Evolutionary conservation across 1,140 invertebrate genomes (phyloP).

Genomic region (Wasmannia auropunctata): DNA sequence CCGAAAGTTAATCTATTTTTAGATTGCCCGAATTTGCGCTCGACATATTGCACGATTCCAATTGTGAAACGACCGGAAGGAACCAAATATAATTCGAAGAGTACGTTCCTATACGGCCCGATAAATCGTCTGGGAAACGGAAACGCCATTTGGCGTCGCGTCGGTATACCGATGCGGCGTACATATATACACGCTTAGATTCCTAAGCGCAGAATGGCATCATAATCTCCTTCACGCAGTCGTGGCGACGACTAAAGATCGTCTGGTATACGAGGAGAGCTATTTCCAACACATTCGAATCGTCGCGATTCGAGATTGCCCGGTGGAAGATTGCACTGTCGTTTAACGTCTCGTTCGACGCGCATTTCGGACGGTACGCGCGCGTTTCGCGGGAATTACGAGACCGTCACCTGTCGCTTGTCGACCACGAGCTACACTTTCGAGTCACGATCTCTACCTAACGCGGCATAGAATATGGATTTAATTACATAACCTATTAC

Average conservation of each 20-base stretch:
- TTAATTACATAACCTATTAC: neutral
- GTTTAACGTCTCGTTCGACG: neutral
- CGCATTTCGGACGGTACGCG: neutral
- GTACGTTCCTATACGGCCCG: neutral
- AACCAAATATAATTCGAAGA: neutral
- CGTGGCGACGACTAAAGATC: constrained; percentile 73
- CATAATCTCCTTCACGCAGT: constrained; percentile 75
- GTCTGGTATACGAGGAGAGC: constrained; percentile 68
- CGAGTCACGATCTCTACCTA: neutral
- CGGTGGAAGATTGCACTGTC: constrained; percentile 63
- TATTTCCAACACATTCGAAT: constrained; percentile 38
- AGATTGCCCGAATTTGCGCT: neutral
- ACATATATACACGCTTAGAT: neutral
- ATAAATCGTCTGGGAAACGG: constrained; percentile 55
- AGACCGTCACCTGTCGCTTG: neutral
- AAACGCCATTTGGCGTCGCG: constrained; percentile 35
- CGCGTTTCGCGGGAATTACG: constrained; percentile 51
- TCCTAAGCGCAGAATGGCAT: constrained; percentile 52
- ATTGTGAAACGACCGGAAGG: neutral
- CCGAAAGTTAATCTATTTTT: neutral
- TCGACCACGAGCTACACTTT: neutral
- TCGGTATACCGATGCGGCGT: neutral
- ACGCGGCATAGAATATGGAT: neutral
- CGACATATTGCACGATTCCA: neutral
- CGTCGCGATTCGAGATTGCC: constrained; percentile 68